Base-by-base conservation (phyloP, 2,888 invertebrate species). In the Temnothorax unifasciatus region DNA sequence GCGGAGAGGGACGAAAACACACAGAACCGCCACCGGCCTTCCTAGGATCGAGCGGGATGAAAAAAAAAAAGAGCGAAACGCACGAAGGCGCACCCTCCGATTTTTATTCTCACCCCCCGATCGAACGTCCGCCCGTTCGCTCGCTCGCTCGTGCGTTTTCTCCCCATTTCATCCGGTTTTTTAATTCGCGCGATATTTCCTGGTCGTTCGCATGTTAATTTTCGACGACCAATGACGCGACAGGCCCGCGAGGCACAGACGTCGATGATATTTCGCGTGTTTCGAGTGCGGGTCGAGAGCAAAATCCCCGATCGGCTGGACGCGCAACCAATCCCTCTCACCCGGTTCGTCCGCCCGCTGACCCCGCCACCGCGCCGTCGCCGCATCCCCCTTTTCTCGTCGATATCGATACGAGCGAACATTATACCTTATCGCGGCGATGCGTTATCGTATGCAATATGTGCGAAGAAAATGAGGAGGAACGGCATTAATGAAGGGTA, bases 171-270 rank as follows among this genome's bases (percentile, higher is more conserved):
- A 85, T 76, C 84, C 85, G 85, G 84, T 90, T 93, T 92, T 93
- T 93, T 92, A 93, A 92, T 92, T 93, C 91, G 89, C 74, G 71
- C 90, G 89, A 92, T 93, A 93, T 93, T 92, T 93, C 92, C 91
- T 92, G 92, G 93, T 92, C 92, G 93, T 90, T 92, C 92, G 93
- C 92, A 94, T 94, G 93, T 94, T 94, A 94, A 94, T 94, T 94
- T 94, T 93, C 92, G 91, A 91, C 93, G 92, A 92, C 90, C 91
- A 92, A 92, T 92, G 92, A 92, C 91, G 91, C 92, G 90, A 88
- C 88, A 90, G 87, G 89, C 91, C 94, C 92, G 84, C 87, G 87
- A 90, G 94, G 92, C 91, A 93, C 92, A 94, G 93, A 93, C 93
- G 90, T 92, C 92, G 92, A 92, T 92, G 92, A 92, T 93, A 93